Evolutionary conservation across 1,140 invertebrate genomes (phyloP).

Genomic region (Drosophila novamexicana): DNA sequence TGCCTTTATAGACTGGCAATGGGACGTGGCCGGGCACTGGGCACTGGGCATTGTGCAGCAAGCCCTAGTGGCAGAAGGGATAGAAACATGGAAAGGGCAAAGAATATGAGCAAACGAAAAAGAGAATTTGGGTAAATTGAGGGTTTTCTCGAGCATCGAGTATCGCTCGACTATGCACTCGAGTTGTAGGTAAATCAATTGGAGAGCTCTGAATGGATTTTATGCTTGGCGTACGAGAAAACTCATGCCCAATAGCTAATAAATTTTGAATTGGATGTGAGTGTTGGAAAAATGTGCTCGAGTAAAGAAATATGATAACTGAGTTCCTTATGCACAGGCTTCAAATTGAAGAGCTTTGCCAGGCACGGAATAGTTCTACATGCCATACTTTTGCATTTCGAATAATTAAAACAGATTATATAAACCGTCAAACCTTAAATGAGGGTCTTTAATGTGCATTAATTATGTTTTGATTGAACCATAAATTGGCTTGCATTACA

Average conservation of each 20-base stretch:
- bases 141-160: not conserved
- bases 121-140: not conserved
- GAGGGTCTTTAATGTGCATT: not conserved
- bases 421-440: not conserved
- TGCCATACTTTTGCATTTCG: too few species aligned
- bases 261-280: constrained; percentile 11
- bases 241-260: constrained; percentile 28
- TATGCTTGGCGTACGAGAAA: constrained; percentile 17
- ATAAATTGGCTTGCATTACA: constrained; percentile 7
- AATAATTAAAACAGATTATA: too few species aligned
- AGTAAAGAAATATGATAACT: constrained; percentile 3
- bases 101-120: not conserved
- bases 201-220: constrained; percentile 18
- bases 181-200: constrained; percentile 9
- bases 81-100: not conserved
- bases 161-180: constrained; percentile 6
- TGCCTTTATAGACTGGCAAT: not conserved
- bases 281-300: not conserved
- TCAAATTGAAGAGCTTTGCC: too few species aligned
- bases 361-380: too few species aligned
- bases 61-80: not conserved
- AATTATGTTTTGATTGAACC: not conserved
- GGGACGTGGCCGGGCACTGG: not conserved
- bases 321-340: too few species aligned
- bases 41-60: not conserved